These are phyloP conservation scores for Chaetodon trifascialis DNA, from an alignment of 2,113 vertebrate species.

Conservation along the genomic window DNA sequence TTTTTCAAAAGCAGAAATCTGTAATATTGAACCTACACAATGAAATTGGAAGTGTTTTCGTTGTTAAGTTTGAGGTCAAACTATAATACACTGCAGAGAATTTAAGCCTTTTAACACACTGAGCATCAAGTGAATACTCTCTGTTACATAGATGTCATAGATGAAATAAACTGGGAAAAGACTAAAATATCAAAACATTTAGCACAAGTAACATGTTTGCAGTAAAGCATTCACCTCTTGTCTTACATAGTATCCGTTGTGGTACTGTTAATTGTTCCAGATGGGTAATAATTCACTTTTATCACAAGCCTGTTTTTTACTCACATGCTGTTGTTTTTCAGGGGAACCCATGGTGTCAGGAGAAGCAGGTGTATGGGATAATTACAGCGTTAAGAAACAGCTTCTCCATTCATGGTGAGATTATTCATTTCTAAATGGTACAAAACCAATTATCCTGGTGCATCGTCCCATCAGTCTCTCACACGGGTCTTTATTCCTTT, in stretches of 20 bases:
- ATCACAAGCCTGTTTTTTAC: neutral
- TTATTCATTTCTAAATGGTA: neutral
- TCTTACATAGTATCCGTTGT: neutral
- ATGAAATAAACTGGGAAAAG: neutral
- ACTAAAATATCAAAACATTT: neutral
- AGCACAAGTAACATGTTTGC: neutral
- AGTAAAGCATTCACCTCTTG: neutral
- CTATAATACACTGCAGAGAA: neutral
- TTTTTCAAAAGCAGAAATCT: neutral
- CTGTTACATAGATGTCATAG: neutral
- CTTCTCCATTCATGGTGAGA: conserved; percentile 97
- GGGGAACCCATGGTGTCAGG: conserved; percentile 95
- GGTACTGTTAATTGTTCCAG: neutral
- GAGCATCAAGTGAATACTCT: neutral
- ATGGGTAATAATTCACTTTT: neutral
- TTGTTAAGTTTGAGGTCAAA: neutral
- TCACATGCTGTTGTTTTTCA: conserved; percentile 63
- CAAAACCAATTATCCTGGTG: accelerated
- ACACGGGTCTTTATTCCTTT: neutral
- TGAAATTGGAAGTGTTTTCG: neutral
- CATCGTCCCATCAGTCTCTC: neutral
- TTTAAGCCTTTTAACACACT: neutral
- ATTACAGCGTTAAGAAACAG: conserved; percentile 98
- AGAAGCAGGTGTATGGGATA: conserved; percentile 95
- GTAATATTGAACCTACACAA: neutral